These are phyloP conservation scores for Beroe ovata DNA, from an alignment of 37 sponge, comb jelly and placozoan genomes.

Conservation along the genomic window DNA sequence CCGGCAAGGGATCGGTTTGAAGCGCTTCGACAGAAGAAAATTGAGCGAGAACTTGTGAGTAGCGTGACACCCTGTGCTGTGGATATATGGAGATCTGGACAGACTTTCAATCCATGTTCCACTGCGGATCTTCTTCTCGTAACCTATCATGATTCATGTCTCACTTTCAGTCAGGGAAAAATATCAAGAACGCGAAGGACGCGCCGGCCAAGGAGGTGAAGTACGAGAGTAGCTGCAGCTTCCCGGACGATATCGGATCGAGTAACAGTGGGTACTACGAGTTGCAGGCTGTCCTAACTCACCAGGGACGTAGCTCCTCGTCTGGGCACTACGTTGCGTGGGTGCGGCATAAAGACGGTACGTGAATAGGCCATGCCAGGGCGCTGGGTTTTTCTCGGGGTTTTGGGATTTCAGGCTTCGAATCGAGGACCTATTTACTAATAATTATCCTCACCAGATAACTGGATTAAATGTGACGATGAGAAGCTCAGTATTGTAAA, in stretches of 20 bases:
- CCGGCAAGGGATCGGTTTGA: slow-evolving; percentile 72
- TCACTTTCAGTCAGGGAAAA: slow-evolving; percentile 69
- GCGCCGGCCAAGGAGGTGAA: slow-evolving; percentile 32
- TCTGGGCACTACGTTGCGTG: slow-evolving; percentile 98
- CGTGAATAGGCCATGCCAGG: too few relatives aligned
- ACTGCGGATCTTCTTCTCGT: too few relatives aligned
- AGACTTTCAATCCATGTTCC: too few relatives aligned
- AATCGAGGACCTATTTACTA: too few relatives aligned
- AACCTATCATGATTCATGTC: background rate
- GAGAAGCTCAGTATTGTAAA: slow-evolving; percentile 80
- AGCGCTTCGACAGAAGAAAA: slow-evolving; percentile 54
- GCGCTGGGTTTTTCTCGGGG: too few relatives aligned
- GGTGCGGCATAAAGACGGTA: slow-evolving; percentile 71
- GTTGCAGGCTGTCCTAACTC: slow-evolving; percentile 91
- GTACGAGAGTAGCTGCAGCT: slow-evolving; percentile 74
- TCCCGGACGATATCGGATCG: slow-evolving; percentile 87
- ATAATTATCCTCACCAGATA: too few relatives aligned
- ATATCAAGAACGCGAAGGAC: slow-evolving; percentile 82
- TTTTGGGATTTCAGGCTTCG: too few relatives aligned
- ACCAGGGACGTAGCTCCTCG: slow-evolving; percentile 88
- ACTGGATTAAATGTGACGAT: slow-evolving; percentile 96
- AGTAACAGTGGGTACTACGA: slow-evolving; percentile 96
- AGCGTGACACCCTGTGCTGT: too few relatives aligned
- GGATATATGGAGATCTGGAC: too few relatives aligned
- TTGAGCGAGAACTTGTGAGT: slow-evolving; percentile 53